Conservation (phyloP, 2,888 invertebrate species). For the Beris morrisii region DNA sequence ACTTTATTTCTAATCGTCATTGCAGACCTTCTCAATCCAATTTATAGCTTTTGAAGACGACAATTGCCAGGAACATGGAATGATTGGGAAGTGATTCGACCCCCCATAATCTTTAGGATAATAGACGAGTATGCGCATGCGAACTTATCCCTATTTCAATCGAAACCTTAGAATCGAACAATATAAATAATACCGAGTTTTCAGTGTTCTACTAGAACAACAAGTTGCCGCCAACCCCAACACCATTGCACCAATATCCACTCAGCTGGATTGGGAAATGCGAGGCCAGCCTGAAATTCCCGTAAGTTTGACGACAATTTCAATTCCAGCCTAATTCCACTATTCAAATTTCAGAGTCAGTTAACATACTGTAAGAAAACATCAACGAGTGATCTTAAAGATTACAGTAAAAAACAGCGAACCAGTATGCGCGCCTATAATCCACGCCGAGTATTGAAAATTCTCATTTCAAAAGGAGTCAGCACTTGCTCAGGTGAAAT, state of each 20-base stretch:
- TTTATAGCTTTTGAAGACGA: no score
- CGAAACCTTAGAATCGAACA: no score
- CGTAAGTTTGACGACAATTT: not conserved
- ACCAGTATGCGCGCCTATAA: not conserved
- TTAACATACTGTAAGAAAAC: slow-evolving; percentile 16
- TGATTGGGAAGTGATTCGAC: no score
- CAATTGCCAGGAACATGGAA: no score
- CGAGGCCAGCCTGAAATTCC: slow-evolving; percentile 8
- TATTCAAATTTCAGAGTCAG: slow-evolving; percentile 9
- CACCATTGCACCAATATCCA: slow-evolving; percentile 9
- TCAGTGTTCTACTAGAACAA: no score
- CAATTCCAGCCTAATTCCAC: not conserved
- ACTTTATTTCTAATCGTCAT: no score
- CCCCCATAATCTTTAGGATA: no score
- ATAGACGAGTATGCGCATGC: no score
- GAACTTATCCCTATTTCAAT: no score
- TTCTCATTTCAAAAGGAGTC: slow-evolving; percentile 17
- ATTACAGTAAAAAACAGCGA: not conserved
- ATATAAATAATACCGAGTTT: no score
- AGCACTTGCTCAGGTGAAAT: slow-evolving; percentile 7
- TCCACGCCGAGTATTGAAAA: slow-evolving; percentile 3
- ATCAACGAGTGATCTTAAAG: slow-evolving; percentile 15
- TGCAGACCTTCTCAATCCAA: no score
- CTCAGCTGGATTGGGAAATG: slow-evolving; percentile 25
- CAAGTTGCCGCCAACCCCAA: not conserved